Base-by-base conservation (phyloP, 2,888 invertebrate genomes). In the Notodonta ziczac region DNA sequence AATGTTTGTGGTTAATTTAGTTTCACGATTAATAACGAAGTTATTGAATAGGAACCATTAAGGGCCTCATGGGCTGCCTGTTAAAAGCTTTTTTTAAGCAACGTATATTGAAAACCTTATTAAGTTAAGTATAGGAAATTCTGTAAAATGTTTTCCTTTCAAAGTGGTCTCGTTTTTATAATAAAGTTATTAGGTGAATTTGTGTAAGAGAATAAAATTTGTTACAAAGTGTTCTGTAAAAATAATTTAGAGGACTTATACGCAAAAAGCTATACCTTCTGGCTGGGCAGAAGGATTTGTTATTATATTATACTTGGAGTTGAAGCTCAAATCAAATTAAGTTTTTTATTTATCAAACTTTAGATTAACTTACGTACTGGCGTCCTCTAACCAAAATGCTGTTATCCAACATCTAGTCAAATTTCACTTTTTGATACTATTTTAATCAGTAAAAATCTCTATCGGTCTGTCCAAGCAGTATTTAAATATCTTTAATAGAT, bases 21-120 rank as follows among this genome's bases (percentile, higher is more conserved):
- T 69, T 71, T 69, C 73, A 73, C 69, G 73, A 63, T 67, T 69
- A 69, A 67, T 69, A 71, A 69, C 63, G 62, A 67, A 57, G 66
- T 66, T 71, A 69, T 71, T 67, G 68, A 69, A 69, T 69, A 69
- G 61, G 65, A 62, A 66, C 69, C 67, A 71, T 73, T 73, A 70
- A 69, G 65, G 71, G 65, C 60, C 55, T 65, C 59, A 62, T 57
- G 58, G 62, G 60, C 60, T 69, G 61, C 64, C 8, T 5, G 62
- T 62, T 69, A 67, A 50, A 48, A 54, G 55, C 56, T 50, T 50
- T 46, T 46, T 46, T 42, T 46, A 46, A 46, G 46, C 46, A 46
- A 46, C n/a, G 46, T 46, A 46, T 46, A 46, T 46, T 46, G 46
- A 46, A 46, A 46, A 9, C 13, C 13, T 46, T 13, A 46, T 46